Evolutionary conservation across 2,113 vertebrate genomes (phyloP).

Genomic region (Cyphomyrus plagiostoma): DNA sequence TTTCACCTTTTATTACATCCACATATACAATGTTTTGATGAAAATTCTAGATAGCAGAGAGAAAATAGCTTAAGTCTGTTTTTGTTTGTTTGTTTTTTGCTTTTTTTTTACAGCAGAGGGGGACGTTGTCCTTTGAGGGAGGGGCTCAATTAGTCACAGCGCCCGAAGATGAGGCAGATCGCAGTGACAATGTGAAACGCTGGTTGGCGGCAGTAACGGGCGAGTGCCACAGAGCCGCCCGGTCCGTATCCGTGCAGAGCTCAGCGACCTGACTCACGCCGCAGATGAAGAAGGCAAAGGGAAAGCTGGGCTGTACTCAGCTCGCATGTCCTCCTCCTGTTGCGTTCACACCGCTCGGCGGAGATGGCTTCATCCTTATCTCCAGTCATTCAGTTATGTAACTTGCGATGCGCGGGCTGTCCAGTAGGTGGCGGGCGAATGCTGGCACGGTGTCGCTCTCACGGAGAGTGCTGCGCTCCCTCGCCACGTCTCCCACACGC

Average conservation of each 20-base stretch:
- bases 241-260: not conserved
- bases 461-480: not conserved
- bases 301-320: not conserved
- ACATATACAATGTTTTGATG: conserved; percentile 8
- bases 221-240: not conserved
- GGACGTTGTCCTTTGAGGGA: not conserved
- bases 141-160: not conserved
- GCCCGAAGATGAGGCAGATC: not conserved
- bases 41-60: conserved; percentile 1
- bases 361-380: not conserved
- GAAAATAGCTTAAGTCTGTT: not conserved
- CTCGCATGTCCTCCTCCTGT: not conserved
- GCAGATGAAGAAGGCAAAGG: not conserved
- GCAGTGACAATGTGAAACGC: not conserved
- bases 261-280: not conserved
- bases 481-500: not conserved
- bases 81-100: not conserved
- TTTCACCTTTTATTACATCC: conserved; percentile 3
- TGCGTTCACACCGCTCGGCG: not conserved
- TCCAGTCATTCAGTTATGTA: not conserved
- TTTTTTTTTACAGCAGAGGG: not conserved
- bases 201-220: not conserved
- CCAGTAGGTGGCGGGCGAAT: not conserved
- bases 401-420: not conserved
- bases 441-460: not conserved